Evolutionary conservation across 2,113 vertebrate species (phyloP).

Genomic region (Galbula dea): DNA sequence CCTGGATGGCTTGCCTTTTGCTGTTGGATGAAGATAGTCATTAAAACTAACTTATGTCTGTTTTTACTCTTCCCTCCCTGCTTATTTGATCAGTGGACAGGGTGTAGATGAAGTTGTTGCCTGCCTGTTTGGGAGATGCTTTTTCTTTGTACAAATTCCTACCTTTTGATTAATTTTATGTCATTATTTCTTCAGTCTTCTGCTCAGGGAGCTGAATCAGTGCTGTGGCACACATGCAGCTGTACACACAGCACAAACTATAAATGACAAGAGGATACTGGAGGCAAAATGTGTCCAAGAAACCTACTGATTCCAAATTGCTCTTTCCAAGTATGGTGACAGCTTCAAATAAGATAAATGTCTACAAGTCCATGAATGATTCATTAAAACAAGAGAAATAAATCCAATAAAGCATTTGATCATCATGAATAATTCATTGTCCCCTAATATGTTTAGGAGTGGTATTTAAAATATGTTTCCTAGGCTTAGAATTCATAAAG

Average conservation of each 20-base stretch:
- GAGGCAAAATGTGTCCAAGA: not conserved
- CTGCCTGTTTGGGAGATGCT: not conserved
- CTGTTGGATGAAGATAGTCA: not conserved
- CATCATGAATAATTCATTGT: constrained; percentile 11
- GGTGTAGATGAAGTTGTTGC: not conserved
- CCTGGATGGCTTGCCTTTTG: not conserved
- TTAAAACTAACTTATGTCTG: not conserved
- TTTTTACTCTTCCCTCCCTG: not conserved
- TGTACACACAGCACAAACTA: not conserved
- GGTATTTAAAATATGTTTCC: not conserved
- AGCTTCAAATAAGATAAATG: not conserved
- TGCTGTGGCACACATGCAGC: not conserved
- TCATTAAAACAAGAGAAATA: not conserved
- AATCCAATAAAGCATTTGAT: not conserved
- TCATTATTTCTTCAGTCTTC: not conserved
- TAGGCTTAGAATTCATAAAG: not conserved
- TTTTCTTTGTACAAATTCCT: not conserved
- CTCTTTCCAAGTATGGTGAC: not conserved
- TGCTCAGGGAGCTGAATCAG: not conserved
- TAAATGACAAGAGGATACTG: not conserved
- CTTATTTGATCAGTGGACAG: not conserved
- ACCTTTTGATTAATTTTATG: not conserved
- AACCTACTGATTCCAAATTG: not conserved
- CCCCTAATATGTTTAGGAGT: not conserved
- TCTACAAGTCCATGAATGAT: not conserved